Percentiles rank a stretch among this genome's conserved stretches.
phyloP scores from a whole-genome alignment of 2,888 invertebrate species.

The Epicampocera succincta region DNA sequence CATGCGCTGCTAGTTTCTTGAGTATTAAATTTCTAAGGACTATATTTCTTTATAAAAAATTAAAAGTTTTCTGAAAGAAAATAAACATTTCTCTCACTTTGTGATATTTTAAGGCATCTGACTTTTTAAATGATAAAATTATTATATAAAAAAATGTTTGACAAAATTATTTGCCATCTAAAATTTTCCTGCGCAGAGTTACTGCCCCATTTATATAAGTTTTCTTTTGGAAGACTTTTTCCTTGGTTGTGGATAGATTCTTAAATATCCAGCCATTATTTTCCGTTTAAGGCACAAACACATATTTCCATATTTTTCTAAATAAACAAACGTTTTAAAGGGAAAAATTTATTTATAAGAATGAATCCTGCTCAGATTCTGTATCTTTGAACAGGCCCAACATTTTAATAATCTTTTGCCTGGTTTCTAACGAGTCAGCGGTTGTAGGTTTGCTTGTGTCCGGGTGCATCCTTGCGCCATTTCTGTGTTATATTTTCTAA shows the following conservation, averaged over 20 bases:
- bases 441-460: background rate
- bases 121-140: no score
- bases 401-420: slow-evolving; percentile 22
- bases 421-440: background rate
- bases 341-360: slow-evolving; percentile 15
- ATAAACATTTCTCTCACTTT: no score
- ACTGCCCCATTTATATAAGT: no score
- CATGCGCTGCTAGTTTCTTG: no score
- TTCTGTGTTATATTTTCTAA: background rate
- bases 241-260: background rate
- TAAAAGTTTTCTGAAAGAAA: no score
- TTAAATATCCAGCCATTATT: slow-evolving; percentile 6
- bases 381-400: slow-evolving; percentile 20
- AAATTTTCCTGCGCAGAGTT: no score
- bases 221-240: background rate
- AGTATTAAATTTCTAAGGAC: no score
- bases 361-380: slow-evolving; percentile 52
- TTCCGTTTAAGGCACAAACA: slow-evolving; percentile 1
- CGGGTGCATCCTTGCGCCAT: background rate
- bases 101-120: no score
- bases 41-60: no score
- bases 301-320: background rate
- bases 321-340: background rate
- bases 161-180: no score
- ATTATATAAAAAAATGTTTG: no score